These are phyloP conservation scores for Agrilus planipennis DNA, from an alignment of 1,140 invertebrate genomes.

Conservation along the genomic window DNA sequence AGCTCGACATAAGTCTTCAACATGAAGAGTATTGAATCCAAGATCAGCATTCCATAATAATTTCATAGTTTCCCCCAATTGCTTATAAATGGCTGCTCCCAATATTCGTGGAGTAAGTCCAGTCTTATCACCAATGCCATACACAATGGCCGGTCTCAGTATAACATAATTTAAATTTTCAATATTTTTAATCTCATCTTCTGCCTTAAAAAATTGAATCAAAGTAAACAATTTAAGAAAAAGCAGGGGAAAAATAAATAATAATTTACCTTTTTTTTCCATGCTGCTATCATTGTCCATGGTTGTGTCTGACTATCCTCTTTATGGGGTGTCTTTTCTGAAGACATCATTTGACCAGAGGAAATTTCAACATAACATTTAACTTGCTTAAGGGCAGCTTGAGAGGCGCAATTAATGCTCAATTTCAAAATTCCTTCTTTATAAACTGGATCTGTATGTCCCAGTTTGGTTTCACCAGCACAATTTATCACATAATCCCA, in stretches of 20 bases:
- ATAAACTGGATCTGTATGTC: constrained; percentile 79
- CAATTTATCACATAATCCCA: constrained; percentile 81
- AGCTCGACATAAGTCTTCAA: constrained; percentile 66
- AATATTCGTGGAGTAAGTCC: constrained; percentile 73
- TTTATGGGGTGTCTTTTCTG: constrained; percentile 63
- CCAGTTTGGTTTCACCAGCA: constrained; percentile 78
- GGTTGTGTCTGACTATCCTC: constrained; percentile 66
- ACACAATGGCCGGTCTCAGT: constrained; percentile 73
- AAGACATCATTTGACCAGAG: constrained; percentile 65
- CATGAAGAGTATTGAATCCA: constrained; percentile 79
- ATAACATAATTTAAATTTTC: constrained; percentile 64
- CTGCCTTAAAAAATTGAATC: constrained; percentile 47
- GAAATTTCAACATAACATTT: constrained; percentile 74
- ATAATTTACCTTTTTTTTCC: constrained; percentile 44
- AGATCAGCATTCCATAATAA: constrained; percentile 76
- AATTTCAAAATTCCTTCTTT: constrained; percentile 79
- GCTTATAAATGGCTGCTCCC: constrained; percentile 77
- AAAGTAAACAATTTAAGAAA: background rate
- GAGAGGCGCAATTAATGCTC: constrained; percentile 67
- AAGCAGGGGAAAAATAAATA: too few relatives aligned
- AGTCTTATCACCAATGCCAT: constrained; percentile 70
- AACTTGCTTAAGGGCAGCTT: constrained; percentile 56
- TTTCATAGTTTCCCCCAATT: constrained; percentile 82
- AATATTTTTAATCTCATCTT: constrained; percentile 59
- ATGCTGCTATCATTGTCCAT: constrained; percentile 72